Conservation (phyloP, 2,797 vertebrate species). For the Graptemys geographica region DNA sequence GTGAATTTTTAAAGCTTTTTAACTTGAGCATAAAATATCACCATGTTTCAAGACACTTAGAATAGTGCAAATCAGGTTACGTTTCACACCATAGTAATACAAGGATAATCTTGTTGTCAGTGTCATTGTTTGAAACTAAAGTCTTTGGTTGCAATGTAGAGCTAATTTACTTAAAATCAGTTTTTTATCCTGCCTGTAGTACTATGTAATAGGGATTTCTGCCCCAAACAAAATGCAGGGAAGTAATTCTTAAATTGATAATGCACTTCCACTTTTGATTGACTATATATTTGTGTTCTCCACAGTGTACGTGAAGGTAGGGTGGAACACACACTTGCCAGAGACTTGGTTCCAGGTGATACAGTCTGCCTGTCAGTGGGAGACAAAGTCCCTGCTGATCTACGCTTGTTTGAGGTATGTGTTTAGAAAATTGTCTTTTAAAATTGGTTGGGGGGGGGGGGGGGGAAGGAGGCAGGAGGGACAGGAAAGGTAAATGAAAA, state of each 20-base stretch:
- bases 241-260: neutral
- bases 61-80: neutral
- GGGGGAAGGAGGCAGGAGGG: neutral
- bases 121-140: neutral
- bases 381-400: constrained; percentile 95
- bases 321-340: constrained; percentile 91
- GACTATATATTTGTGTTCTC: constrained; percentile 13
- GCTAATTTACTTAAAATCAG: neutral
- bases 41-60: fast-evolving
- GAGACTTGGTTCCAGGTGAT: constrained; percentile 96
- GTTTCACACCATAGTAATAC: neutral
- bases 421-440: neutral
- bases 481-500: neutral
- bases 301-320: constrained; percentile 90
- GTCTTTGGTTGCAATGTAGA: neutral
- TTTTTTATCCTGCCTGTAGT: neutral
- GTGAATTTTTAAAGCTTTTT: neutral
- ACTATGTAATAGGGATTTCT: neutral
- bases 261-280: neutral
- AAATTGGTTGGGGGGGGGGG: neutral
- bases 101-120: neutral
- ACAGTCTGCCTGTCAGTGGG: constrained; percentile 95
- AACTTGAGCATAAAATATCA: neutral
- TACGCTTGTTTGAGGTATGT: constrained; percentile 93
- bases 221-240: neutral